Evolutionary conservation across 2,888 invertebrate species (phyloP).

Genomic region (Drosophila mimica): DNA sequence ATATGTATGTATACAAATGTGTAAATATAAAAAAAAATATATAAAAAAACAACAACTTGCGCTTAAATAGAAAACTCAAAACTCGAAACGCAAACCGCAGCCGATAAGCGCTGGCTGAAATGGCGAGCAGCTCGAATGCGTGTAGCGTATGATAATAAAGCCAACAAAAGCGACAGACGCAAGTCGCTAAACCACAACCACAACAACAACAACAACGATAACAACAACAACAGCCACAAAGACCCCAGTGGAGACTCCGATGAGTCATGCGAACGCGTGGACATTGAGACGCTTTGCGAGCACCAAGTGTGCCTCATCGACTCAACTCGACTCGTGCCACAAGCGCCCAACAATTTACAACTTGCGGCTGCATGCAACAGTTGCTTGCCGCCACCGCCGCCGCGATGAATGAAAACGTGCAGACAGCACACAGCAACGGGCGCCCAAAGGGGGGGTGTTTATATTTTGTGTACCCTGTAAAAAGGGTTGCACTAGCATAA

Average conservation of each 20-base stretch:
- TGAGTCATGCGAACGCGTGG: conserved; percentile 67
- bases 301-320: conserved; percentile 56
- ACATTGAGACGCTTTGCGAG: conserved; percentile 46
- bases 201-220: not conserved
- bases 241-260: conserved; percentile 6
- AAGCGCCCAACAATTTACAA: conserved; percentile 61
- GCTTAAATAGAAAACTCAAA: conserved; percentile 55
- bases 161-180: conserved; percentile 15
- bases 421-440: conserved; percentile 27
- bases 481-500: not conserved
- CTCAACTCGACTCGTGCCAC: conserved; percentile 57
- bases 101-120: conserved; percentile 49
- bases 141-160: conserved; percentile 58
- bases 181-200: not conserved
- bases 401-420: conserved; percentile 72
- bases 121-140: conserved; percentile 43
- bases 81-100: conserved; percentile 46
- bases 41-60: conserved; percentile 13
- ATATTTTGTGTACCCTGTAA: not conserved
- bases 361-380: conserved; percentile 70
- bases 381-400: conserved; percentile 25
- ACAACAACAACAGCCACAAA: conserved; percentile 21
- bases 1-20: conserved; percentile 4
- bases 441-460: conserved; percentile 1
- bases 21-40: conserved; percentile 25